Evolutionary conservation across 2,888 invertebrate species (phyloP).

Genomic region (Ophion ellenae): DNA sequence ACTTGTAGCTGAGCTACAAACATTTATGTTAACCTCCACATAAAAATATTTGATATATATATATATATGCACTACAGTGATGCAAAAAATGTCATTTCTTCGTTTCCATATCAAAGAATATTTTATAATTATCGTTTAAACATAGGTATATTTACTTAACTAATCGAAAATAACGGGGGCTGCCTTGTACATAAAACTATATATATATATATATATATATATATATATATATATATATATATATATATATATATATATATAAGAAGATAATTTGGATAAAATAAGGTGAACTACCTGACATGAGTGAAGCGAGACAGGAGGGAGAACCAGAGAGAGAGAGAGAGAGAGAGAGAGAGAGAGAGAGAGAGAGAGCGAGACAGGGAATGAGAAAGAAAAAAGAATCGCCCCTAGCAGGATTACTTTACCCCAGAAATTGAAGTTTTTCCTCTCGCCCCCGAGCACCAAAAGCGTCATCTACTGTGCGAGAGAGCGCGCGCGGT

Average conservation of each 20-base stretch:
- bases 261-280: slow-evolving; percentile 6
- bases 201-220: neutral
- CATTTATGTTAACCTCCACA: neutral
- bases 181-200: too few species aligned
- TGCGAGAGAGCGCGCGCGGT: slow-evolving; percentile 13
- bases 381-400: slow-evolving; percentile 8
- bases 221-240: too few species aligned
- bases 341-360: too few species aligned
- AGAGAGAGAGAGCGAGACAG: too few species aligned
- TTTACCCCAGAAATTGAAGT: slow-evolving; percentile 31
- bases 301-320: slow-evolving; percentile 13
- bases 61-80: too few species aligned
- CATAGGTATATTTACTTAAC: too few species aligned
- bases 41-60: neutral
- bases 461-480: slow-evolving; percentile 33
- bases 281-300: slow-evolving; percentile 41
- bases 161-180: too few species aligned
- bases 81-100: too few species aligned
- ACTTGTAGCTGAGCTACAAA: slow-evolving; percentile 49
- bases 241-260: neutral
- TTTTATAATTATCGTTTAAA: too few species aligned
- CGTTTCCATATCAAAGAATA: too few species aligned
- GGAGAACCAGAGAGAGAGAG: neutral
- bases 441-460: slow-evolving; percentile 24
- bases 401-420: slow-evolving; percentile 12